Evolutionary conservation across 1,140 invertebrate species (phyloP).

Genomic region (Brachionus paranguensis): DNA sequence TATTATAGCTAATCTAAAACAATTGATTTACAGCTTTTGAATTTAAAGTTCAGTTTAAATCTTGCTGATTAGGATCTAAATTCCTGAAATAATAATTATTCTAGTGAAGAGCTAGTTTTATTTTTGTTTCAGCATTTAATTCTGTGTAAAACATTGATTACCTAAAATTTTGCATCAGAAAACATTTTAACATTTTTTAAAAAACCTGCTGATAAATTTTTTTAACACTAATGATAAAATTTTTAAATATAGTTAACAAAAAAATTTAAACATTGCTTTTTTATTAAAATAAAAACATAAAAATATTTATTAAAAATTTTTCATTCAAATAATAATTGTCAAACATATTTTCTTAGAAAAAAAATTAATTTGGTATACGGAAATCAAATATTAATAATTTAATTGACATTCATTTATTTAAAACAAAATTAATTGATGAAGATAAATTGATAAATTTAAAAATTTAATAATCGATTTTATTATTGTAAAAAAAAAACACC

Average conservation of each 20-base stretch:
- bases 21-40: background rate
- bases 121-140: no score
- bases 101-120: no score
- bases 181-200: no score
- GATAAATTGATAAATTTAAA: no score
- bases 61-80: background rate
- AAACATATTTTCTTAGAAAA: background rate
- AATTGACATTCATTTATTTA: background rate
- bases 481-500: no score
- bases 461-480: no score
- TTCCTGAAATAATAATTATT: background rate
- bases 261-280: no score
- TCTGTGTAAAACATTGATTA: no score
- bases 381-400: background rate
- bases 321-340: background rate
- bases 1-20: background rate
- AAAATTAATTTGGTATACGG: background rate
- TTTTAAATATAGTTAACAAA: no score
- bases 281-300: no score
- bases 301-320: no score
- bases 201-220: background rate
- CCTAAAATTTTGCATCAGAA: background rate
- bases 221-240: background rate
- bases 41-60: background rate
- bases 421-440: no score